Percentiles rank a stretch among this genome's conserved stretches.
phyloP scores from a whole-genome alignment of 1,140 invertebrate species.

The Orussus abietinus region DNA sequence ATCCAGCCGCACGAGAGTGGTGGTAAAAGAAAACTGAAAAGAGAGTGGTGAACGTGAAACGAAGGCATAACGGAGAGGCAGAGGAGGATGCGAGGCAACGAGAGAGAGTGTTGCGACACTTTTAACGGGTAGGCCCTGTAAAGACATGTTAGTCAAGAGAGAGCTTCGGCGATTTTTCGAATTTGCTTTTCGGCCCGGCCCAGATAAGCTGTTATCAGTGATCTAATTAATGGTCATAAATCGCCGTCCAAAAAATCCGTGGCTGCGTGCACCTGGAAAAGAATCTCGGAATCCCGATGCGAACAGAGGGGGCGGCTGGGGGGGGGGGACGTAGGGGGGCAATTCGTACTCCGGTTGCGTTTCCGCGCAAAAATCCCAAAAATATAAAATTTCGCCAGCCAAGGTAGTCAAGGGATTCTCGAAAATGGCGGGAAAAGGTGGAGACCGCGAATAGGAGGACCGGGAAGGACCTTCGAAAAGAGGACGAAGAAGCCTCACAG shows the following conservation, averaged over 20 bases:
- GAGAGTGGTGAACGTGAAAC: conserved; percentile 5
- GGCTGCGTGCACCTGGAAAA: conserved; percentile 51
- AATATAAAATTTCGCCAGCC: conserved; percentile 55
- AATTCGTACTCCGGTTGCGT: conserved; percentile 15
- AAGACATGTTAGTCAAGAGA: conserved; percentile 53
- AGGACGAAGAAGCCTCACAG: too few relatives aligned
- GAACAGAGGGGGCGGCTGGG: conserved; percentile 17
- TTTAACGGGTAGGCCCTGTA: too few relatives aligned
- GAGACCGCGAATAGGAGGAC: too few relatives aligned
- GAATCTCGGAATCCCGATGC: conserved; percentile 32
- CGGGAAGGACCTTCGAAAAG: too few relatives aligned
- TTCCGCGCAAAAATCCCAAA: conserved; percentile 46
- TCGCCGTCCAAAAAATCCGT: conserved; percentile 52
- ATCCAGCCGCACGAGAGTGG: too few relatives aligned
- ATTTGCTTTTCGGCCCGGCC: conserved; percentile 36
- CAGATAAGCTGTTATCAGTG: conserved; percentile 50
- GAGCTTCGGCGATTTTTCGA: conserved; percentile 35
- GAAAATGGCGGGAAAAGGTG: too few relatives aligned
- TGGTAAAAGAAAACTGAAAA: conserved; percentile 11
- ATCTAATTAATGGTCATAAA: too few relatives aligned
- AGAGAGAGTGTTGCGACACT: conserved; percentile 51
- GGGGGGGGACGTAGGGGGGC: conserved; percentile 13
- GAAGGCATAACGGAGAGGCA: conserved; percentile 1
- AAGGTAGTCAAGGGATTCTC: conserved; percentile 42
- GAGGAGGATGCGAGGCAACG: conserved; percentile 15